phyloP scores from a whole-genome alignment of 2,888 invertebrate genomes.

The Pseudococcus viburni region DNA sequence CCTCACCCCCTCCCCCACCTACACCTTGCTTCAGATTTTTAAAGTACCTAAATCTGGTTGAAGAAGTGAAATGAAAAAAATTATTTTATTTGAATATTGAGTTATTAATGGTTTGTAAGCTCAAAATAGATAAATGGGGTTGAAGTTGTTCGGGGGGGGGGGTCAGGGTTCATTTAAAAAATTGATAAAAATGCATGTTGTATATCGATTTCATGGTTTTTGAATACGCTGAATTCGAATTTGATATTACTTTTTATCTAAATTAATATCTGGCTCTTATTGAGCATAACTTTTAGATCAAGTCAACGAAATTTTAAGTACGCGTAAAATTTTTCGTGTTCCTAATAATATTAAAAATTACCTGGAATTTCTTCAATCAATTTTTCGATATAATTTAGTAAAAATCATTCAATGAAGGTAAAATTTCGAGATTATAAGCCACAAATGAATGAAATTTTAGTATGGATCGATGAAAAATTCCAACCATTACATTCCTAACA shows the following conservation, averaged over 20 bases:
- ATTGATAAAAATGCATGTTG: background rate
- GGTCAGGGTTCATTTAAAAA: background rate
- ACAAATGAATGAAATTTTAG: background rate
- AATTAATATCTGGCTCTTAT: background rate
- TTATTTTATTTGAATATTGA: background rate
- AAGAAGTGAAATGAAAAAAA: no score
- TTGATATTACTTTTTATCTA: background rate
- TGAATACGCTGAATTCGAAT: background rate
- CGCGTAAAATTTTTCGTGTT: no score
- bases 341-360: no score
- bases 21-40: background rate
- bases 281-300: background rate
- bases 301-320: background rate
- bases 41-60: no score
- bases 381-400: no score
- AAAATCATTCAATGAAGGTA: no score
- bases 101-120: background rate
- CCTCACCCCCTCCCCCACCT: background rate
- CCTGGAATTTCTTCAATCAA: no score
- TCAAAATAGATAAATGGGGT: background rate
- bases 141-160: background rate
- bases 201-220: constrained; percentile 14
- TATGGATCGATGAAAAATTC: background rate
- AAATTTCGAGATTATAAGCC: no score
- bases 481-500: background rate